Percentiles rank a stretch among this genome's conserved stretches.
Conservation (phyloP, 2,113 vertebrate genomes). For the Glaucomys volans region DNA sequence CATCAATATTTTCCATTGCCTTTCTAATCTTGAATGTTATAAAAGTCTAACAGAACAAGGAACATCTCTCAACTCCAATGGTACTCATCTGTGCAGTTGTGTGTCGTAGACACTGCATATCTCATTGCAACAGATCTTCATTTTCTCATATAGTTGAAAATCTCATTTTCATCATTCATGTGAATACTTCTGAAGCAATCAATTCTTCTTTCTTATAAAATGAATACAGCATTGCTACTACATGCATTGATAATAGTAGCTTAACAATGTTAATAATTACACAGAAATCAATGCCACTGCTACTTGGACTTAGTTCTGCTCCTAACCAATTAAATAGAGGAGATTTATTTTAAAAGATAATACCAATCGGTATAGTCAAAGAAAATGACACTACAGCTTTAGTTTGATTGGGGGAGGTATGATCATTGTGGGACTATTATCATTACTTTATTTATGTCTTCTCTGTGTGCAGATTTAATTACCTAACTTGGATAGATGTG, state of each 20-base stretch:
- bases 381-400: not conserved
- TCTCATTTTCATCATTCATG: not conserved
- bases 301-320: not conserved
- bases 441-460: not conserved
- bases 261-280: slow-evolving; percentile 28
- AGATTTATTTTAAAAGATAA: not conserved
- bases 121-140: not conserved
- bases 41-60: not conserved
- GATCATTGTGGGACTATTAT: not conserved
- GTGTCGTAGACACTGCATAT: fast-evolving
- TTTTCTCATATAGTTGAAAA: not conserved
- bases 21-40: not conserved
- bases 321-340: not conserved
- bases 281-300: not conserved
- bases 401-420: not conserved
- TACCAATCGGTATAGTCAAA: not conserved
- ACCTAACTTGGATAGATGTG: not conserved
- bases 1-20: not conserved
- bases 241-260: not conserved
- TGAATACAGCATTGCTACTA: not conserved
- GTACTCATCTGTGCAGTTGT: not conserved
- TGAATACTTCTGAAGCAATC: not conserved
- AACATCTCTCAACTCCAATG: not conserved
- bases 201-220: not conserved
- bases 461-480: not conserved